Conservation (phyloP, 2,113 vertebrate genomes). For the Eupsittula cactorum region DNA sequence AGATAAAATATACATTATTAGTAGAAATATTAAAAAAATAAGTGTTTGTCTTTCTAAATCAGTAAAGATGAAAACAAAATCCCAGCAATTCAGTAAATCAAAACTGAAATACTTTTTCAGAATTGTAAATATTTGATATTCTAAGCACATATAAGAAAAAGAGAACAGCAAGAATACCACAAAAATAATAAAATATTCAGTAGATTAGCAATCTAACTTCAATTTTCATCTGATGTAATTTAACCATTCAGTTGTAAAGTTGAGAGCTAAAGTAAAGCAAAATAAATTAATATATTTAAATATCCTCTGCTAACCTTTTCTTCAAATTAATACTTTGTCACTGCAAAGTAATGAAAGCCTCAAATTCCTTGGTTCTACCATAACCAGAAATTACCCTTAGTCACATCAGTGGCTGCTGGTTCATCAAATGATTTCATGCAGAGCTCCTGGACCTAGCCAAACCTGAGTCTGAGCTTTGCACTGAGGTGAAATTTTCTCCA, state of each 20-base stretch:
- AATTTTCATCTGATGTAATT: not conserved
- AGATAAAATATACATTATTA: not conserved
- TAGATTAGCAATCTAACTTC: not conserved
- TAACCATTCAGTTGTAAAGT: not conserved
- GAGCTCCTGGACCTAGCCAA: not conserved
- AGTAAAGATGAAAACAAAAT: not conserved
- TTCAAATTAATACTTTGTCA: not conserved
- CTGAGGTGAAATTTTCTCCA: not conserved
- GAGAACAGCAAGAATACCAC: not conserved
- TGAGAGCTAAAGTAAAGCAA: not conserved
- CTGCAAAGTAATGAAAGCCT: not conserved
- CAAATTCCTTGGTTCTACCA: not conserved
- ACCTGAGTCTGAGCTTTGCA: not conserved
- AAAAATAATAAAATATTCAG: not conserved
- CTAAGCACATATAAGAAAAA: not conserved
- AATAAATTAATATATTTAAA: not conserved
- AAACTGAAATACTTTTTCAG: not conserved
- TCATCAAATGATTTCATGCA: not conserved
- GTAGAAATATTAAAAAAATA: not conserved
- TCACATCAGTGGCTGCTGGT: not conserved
- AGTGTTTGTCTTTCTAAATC: not conserved
- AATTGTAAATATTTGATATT: not conserved
- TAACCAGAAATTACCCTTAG: fast-evolving
- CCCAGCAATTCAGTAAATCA: not conserved
- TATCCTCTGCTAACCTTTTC: not conserved